Percentiles rank a stretch among this genome's conserved stretches.
phyloP scores from a whole-genome alignment of 2,113 vertebrate genomes.

The Pelusios castaneus region DNA sequence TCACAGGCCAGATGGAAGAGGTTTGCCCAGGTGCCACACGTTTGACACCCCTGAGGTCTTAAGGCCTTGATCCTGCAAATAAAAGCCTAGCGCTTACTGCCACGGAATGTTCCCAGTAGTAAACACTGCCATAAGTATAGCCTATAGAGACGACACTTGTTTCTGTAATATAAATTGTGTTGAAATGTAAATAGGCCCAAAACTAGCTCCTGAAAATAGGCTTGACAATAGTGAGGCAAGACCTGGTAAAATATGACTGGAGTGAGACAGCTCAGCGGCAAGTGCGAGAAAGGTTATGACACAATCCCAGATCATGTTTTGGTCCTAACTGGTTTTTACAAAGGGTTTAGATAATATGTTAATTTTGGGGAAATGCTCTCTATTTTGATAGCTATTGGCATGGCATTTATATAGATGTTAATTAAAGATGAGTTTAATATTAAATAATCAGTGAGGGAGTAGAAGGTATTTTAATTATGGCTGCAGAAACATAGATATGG shows the following conservation, averaged over 20 bases:
- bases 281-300: background rate
- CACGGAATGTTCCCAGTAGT: background rate
- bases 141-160: background rate
- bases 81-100: too few species aligned
- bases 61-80: background rate
- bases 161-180: background rate
- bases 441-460: background rate
- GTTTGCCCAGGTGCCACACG: too few species aligned
- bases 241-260: background rate
- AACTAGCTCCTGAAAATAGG: background rate
- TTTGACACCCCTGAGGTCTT: too few species aligned
- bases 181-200: background rate
- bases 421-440: background rate
- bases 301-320: background rate
- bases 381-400: background rate
- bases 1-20: too few species aligned
- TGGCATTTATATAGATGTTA: background rate
- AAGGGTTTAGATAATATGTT: background rate
- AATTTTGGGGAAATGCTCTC: background rate
- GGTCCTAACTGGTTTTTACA: background rate
- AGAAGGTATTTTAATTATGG: background rate
- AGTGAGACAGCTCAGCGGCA: background rate
- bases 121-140: background rate
- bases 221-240: background rate
- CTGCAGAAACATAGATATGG: background rate